phyloP scores from a whole-genome alignment of 2,113 vertebrate species.

The Ceyx melanurus region DNA sequence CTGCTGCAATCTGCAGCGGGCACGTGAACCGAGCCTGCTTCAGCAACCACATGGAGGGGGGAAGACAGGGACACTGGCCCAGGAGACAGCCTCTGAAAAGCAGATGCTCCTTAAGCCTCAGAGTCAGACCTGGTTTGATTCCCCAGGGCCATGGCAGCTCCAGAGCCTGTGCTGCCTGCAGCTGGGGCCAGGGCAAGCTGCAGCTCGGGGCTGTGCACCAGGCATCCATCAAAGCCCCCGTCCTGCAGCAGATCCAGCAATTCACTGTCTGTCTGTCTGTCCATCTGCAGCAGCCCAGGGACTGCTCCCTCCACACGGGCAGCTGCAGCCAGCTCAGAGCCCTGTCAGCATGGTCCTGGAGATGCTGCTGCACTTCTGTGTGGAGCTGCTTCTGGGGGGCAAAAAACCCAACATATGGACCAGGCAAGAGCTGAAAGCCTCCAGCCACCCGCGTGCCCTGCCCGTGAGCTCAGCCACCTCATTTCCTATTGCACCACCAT shows the following conservation, averaged over 20 bases:
- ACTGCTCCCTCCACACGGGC: background rate
- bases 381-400: background rate
- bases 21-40: background rate
- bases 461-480: background rate
- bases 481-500: background rate
- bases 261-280: fast-evolving
- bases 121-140: background rate
- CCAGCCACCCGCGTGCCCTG: background rate
- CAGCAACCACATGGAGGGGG: background rate
- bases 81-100: background rate
- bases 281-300: fast-evolving
- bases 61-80: background rate
- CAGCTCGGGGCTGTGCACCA: fast-evolving
- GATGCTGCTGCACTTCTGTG: fast-evolving
- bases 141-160: fast-evolving
- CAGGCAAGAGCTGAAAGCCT: background rate
- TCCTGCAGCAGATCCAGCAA: background rate
- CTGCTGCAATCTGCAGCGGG: background rate
- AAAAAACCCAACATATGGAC: background rate
- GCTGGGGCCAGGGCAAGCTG: fast-evolving
- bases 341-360: background rate
- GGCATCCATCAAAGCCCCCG: background rate
- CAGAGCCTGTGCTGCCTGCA: background rate
- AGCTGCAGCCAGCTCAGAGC: background rate
- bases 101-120: background rate